phyloP scores from a whole-genome alignment of 2,113 vertebrate species.

The Marmota monax region DNA sequence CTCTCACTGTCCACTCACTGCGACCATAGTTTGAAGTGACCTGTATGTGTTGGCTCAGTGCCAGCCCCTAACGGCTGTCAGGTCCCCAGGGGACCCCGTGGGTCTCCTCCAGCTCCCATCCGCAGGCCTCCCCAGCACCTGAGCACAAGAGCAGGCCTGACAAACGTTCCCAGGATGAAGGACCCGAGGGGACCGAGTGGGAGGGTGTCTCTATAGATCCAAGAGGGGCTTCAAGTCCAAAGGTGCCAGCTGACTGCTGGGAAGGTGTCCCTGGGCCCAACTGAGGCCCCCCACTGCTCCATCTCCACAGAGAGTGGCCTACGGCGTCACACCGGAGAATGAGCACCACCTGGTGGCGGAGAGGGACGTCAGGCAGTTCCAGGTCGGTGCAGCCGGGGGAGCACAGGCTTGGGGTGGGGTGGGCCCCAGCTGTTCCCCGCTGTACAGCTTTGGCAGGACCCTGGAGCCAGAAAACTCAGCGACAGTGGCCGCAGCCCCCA shows the following conservation, averaged over 20 bases:
- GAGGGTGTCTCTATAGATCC: not conserved
- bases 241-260: not conserved
- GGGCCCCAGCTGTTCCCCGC: not conserved
- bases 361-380: constrained; percentile 95
- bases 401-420: rapidly evolving
- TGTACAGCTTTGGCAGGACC: too few species aligned
- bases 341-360: constrained; percentile 96
- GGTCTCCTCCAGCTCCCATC: not conserved
- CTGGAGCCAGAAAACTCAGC: not conserved
- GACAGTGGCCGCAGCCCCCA: rapidly evolving
- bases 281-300: constrained; percentile 46
- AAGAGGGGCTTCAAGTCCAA: not conserved
- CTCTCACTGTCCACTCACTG: not conserved
- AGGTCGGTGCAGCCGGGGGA: constrained; percentile 85
- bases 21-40: rapidly evolving
- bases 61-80: not conserved
- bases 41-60: not conserved
- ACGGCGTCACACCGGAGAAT: constrained; percentile 97
- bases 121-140: not conserved
- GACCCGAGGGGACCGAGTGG: not conserved
- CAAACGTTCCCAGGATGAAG: rapidly evolving
- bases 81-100: not conserved
- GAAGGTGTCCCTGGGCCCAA: not conserved
- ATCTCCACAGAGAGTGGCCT: constrained; percentile 93
- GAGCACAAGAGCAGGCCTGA: not conserved